Conservation (phyloP, 2,113 vertebrate species). For the Platysteira castanea region DNA sequence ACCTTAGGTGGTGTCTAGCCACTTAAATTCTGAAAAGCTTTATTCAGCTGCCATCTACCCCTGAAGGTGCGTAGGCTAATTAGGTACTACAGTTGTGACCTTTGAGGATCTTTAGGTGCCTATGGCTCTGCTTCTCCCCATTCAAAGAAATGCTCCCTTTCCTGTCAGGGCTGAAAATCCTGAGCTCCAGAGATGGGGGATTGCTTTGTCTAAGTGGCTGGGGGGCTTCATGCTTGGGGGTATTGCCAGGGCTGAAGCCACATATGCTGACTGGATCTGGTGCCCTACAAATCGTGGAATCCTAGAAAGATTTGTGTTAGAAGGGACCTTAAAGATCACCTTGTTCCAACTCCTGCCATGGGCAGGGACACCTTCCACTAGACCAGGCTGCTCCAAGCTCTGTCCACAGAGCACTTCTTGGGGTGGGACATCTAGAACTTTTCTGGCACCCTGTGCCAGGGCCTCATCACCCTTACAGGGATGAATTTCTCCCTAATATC, state of each 20-base stretch:
- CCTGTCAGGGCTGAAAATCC: neutral
- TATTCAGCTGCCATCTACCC: neutral
- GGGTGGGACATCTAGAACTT: neutral
- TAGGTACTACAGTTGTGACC: neutral
- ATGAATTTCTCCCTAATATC: neutral
- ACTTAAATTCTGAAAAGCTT: neutral
- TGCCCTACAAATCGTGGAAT: neutral
- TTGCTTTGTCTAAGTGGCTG: neutral
- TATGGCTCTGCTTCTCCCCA: neutral
- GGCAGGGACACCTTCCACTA: neutral
- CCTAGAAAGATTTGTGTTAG: neutral
- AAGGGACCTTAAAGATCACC: neutral
- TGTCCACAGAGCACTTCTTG: neutral
- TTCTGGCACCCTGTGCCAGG: neutral
- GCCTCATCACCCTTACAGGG: neutral
- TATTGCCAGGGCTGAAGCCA: neutral
- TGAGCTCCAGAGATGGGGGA: neutral
- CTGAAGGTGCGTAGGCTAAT: neutral
- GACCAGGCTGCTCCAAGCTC: accelerated
- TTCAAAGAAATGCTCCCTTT: neutral
- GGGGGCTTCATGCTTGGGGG: neutral
- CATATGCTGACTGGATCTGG: neutral
- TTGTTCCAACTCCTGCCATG: neutral
- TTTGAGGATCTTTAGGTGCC: neutral
- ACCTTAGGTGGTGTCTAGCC: neutral